phyloP scores from a whole-genome alignment of 2,797 vertebrate genomes.

The Sardinella longiceps region DNA sequence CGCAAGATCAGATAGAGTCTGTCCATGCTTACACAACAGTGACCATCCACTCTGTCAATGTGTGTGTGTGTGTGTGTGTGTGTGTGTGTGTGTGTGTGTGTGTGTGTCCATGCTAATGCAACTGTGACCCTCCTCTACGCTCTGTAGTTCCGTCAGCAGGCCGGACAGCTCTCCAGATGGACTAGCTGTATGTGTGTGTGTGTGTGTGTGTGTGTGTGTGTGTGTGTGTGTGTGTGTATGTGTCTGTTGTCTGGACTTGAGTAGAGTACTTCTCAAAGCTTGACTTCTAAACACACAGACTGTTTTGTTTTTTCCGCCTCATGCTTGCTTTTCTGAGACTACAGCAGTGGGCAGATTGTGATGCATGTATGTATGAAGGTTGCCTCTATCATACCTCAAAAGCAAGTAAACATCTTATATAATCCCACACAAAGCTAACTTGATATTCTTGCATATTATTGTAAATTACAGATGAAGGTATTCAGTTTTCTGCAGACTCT shows the following conservation, averaged over 20 bases:
- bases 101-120: not conserved
- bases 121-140: not conserved
- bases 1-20: not conserved
- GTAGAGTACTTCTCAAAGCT: not conserved
- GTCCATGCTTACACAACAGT: too few relatives aligned
- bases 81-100: not conserved
- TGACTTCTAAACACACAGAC: not conserved
- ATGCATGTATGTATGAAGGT: not conserved
- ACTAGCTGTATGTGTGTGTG: not conserved
- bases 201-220: too few relatives aligned
- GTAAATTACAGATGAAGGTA: not conserved
- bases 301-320: too few relatives aligned
- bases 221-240: too few relatives aligned
- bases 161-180: not conserved
- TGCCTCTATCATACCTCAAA: not conserved
- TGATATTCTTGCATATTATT: not conserved
- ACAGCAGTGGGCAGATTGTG: not conserved
- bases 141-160: not conserved
- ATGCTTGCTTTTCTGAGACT: not conserved
- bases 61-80: not conserved
- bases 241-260: not conserved
- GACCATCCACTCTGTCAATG: not conserved
- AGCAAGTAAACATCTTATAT: constrained; percentile 11
- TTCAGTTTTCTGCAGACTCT: not conserved
- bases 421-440: not conserved